phyloP scores from a whole-genome alignment of 1,140 invertebrate genomes.

The Drosophila oshimai region DNA sequence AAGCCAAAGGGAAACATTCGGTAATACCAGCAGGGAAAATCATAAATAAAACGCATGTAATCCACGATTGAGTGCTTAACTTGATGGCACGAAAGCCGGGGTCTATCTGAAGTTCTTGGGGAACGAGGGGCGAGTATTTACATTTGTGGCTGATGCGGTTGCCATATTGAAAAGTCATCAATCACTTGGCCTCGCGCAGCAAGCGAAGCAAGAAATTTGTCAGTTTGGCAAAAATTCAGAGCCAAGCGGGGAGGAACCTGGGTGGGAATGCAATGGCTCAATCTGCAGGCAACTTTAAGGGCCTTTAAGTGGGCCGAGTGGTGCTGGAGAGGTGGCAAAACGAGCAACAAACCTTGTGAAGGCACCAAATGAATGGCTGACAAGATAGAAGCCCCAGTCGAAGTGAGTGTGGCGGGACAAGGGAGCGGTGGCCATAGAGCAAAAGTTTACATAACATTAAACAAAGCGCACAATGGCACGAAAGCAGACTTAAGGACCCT shows the following conservation, averaged over 20 bases:
- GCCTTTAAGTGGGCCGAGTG: background rate
- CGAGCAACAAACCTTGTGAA: constrained; percentile 20
- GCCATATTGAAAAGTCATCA: constrained; percentile 77
- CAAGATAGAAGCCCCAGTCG: constrained; percentile 70
- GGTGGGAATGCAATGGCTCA: constrained; percentile 13
- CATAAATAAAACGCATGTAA: constrained; percentile 81
- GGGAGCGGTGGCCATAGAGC: constrained; percentile 38
- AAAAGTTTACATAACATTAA: constrained; percentile 81
- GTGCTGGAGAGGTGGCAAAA: constrained; percentile 19
- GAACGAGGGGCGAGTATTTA: constrained; percentile 56
- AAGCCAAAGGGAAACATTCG: constrained; percentile 60
- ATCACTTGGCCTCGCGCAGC: constrained; percentile 53
- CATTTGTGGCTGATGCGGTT: constrained; percentile 57
- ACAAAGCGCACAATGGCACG: constrained; percentile 74
- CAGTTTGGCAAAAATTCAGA: constrained; percentile 53
- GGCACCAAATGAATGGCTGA: constrained; percentile 68
- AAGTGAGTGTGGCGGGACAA: constrained; percentile 32
- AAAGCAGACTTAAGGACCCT: constrained; percentile 49
- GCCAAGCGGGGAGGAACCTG: constrained; percentile 12
- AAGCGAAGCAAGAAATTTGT: constrained; percentile 73
- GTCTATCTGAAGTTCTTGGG: background rate
- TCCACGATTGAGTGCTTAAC: constrained; percentile 76
- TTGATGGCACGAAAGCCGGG: constrained; percentile 46
- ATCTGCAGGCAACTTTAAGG: constrained; percentile 58
- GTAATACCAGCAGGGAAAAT: constrained; percentile 75